phyloP scores from a whole-genome alignment of 2,888 invertebrate species.

The Volucella inanis region DNA sequence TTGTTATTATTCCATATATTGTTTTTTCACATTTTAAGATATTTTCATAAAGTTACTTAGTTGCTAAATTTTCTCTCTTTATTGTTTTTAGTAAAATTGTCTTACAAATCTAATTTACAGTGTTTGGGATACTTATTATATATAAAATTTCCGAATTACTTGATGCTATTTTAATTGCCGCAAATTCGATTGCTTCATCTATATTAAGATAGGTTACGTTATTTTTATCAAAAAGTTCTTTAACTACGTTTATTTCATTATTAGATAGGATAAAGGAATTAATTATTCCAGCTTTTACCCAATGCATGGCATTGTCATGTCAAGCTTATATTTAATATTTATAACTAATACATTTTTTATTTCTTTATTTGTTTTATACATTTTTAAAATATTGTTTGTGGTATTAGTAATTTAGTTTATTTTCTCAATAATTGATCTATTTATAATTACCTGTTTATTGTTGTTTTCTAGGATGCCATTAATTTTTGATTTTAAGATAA shows the following conservation, averaged over 20 bases:
- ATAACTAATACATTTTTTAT: background rate
- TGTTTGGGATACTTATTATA: constrained; percentile 51
- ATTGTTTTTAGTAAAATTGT: constrained; percentile 45
- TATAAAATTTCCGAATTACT: constrained; percentile 48
- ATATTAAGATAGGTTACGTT: constrained; percentile 52
- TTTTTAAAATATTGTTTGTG: too few relatives aligned
- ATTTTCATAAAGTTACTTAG: constrained; percentile 30
- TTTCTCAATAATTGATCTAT: constrained; percentile 21
- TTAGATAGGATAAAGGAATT: constrained; percentile 42
- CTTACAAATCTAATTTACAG: constrained; percentile 35
- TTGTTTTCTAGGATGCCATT: constrained; percentile 34
- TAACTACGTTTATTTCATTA: constrained; percentile 37
- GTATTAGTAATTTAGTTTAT: too few relatives aligned
- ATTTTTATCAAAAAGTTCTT: constrained; percentile 42
- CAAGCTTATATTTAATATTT: constrained; percentile 39
- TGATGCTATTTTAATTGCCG: constrained; percentile 54
- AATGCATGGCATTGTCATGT: constrained; percentile 46
- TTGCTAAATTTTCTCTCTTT: constrained; percentile 36
- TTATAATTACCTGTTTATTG: constrained; percentile 45
- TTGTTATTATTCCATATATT: constrained; percentile 30
- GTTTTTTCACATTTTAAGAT: constrained; percentile 41
- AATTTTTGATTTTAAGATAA: constrained; percentile 23
- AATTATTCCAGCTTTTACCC: constrained; percentile 44
- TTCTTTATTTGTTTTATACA: background rate
- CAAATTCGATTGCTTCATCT: constrained; percentile 64